Base-by-base conservation (phyloP, 2,888 invertebrate genomes). In the Graphium colonna region DNA sequence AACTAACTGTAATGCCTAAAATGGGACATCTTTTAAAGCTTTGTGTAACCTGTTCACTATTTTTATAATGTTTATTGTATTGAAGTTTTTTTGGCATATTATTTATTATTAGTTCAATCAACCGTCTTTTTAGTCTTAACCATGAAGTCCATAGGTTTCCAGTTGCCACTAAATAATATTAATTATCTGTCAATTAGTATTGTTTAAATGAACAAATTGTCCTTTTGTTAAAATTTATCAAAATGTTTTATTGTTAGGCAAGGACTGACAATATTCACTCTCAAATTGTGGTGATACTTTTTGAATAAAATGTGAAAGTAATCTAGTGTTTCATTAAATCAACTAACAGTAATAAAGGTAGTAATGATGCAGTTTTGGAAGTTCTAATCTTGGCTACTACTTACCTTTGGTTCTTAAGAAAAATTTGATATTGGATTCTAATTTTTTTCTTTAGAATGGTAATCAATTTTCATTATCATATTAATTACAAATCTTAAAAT, bases 231-330 rank as follows among this genome's bases (percentile, higher is more conserved):
- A 58, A 56, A 57, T 60, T 55, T 52, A 54, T 55, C 48, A 52
- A 51, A 50, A 45, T 57, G 56, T 59, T 55, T 60, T 57, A 64
- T 64, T 63, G 61, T 67, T 75, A 73, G 65, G 67, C 68, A 63
- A 71, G 70, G 75, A 80, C 79, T 78, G 81, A 83, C 77, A 80
- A 82, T 82, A 79, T 77, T 77, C 78, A 75, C 71, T 78, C 62
- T 71, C 69, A 80, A 82, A 77, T 79, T 82, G 75, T 80, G 80
- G 78, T 82, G 80, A 85, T 80, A 81, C 77, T 78, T 82, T 84
- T 76, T 77, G 64, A 82, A 79, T 82, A 82, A 84, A 83, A 65
- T 67, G 66, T 62, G 57, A 74, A 75, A 77, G 75, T 60, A 52
- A 57, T 50, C 3, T 9, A 43, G 54, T 50, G 55, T 55, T 59